Percentiles rank a stretch among this genome's conserved stretches.
Conservation (phyloP, 2,888 invertebrate genomes). For the Quadroppia sp. region DNA sequence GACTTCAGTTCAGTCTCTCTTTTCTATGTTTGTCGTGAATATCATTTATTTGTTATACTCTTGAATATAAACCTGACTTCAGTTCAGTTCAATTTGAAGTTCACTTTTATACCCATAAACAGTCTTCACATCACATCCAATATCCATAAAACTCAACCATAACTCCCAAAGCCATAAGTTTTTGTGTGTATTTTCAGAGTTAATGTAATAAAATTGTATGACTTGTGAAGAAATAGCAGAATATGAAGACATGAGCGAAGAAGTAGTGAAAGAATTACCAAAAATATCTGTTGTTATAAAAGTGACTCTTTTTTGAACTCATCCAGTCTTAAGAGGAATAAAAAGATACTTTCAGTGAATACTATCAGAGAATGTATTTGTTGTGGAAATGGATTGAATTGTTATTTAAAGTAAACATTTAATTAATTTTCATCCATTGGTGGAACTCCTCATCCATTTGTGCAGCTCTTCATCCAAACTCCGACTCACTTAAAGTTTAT, state of each 20-base stretch:
- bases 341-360: too few species aligned
- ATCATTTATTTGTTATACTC: background rate
- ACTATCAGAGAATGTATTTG: too few species aligned
- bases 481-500: background rate
- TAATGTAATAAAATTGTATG: slow-evolving; percentile 29
- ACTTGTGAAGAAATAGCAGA: background rate
- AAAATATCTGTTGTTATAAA: background rate
- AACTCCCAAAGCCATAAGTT: background rate
- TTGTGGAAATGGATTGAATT: too few species aligned
- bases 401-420: background rate
- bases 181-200: background rate
- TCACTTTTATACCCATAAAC: background rate
- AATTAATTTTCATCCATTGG: background rate
- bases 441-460: background rate
- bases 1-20: background rate
- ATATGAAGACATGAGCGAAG: too few species aligned
- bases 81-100: background rate
- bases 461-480: background rate
- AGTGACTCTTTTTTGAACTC: background rate
- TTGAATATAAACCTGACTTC: background rate
- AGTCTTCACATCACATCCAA: background rate
- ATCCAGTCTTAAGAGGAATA: background rate
- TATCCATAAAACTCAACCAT: background rate
- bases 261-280: background rate
- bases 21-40: background rate